Conservation (phyloP, 2,113 vertebrate species). For the Crotophaga sulcirostris region DNA sequence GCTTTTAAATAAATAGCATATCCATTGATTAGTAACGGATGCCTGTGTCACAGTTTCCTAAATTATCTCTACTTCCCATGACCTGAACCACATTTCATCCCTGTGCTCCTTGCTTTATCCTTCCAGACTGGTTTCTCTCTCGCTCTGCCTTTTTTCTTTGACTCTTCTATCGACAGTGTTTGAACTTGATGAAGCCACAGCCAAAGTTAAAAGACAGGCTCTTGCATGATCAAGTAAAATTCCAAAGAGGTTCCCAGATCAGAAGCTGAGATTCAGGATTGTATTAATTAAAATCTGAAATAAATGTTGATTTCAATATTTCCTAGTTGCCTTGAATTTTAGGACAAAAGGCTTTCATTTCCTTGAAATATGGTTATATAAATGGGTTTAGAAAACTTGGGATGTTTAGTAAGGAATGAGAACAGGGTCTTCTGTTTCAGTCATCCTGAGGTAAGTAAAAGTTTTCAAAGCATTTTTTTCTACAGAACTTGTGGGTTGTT, state of each 20-base stretch:
- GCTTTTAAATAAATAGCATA: background rate
- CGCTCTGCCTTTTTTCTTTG: background rate
- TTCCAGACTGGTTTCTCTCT: background rate
- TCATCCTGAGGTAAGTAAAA: background rate
- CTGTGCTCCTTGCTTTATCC: background rate
- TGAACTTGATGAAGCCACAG: background rate
- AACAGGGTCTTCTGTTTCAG: background rate
- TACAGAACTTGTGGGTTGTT: too few relatives aligned
- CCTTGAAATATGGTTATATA: background rate
- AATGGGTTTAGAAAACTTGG: background rate
- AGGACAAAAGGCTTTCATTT: background rate
- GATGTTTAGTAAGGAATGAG: background rate
- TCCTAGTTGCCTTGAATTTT: background rate
- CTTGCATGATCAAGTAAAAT: background rate
- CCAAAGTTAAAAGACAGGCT: background rate
- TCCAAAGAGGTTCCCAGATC: background rate
- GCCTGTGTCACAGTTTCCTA: background rate
- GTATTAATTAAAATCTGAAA: background rate
- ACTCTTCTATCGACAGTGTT: background rate
- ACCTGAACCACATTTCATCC: background rate
- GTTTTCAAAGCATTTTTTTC: background rate
- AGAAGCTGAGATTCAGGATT: background rate
- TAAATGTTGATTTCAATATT: background rate
- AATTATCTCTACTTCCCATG: background rate
- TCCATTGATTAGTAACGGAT: background rate